phyloP scores from a whole-genome alignment of 2,888 invertebrate genomes.

The Drosophila subsilvestris region DNA sequence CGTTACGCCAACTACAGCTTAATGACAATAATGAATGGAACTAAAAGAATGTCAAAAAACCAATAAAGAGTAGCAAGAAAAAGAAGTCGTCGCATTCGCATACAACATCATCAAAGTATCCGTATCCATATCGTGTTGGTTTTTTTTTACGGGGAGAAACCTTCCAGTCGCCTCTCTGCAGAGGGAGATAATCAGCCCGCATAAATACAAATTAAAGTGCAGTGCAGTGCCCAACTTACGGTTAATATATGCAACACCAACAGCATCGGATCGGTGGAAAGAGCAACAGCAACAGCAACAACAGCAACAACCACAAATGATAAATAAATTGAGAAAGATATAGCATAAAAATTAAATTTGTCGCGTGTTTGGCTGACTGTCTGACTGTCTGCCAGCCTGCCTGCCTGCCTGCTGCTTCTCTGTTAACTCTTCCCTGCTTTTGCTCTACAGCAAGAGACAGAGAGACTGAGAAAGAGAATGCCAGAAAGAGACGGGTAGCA shows the following conservation, averaged over 20 bases:
- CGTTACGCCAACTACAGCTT: slow-evolving; percentile 31
- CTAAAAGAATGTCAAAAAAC: slow-evolving; percentile 47
- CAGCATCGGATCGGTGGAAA: slow-evolving; percentile 23
- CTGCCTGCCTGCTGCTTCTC: slow-evolving; percentile 64
- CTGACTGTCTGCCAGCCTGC: slow-evolving; percentile 44
- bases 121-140: slow-evolving; percentile 21
- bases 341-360: slow-evolving; percentile 74
- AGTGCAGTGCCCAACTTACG: slow-evolving; percentile 60
- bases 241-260: slow-evolving; percentile 68
- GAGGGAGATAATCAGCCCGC: slow-evolving; percentile 70
- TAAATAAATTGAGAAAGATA: slow-evolving; percentile 63
- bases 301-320: slow-evolving; percentile 34
- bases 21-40: slow-evolving; percentile 35
- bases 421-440: neutral
- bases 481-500: slow-evolving; percentile 19
- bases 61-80: slow-evolving; percentile 52
- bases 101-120: slow-evolving; percentile 46
- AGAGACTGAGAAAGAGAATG: slow-evolving; percentile 5
- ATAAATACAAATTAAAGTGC: slow-evolving; percentile 77
- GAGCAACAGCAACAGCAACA: slow-evolving; percentile 36
- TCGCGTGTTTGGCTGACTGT: slow-evolving; percentile 78
- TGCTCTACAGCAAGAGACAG: slow-evolving; percentile 28
- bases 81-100: slow-evolving; percentile 51
- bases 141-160: slow-evolving; percentile 32
- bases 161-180: neutral